A percentile compares a stretch with the other conserved stretches of the same genome.
Conservation (phyloP, 2,888 invertebrate species). For the Melanargia galathea region DNA sequence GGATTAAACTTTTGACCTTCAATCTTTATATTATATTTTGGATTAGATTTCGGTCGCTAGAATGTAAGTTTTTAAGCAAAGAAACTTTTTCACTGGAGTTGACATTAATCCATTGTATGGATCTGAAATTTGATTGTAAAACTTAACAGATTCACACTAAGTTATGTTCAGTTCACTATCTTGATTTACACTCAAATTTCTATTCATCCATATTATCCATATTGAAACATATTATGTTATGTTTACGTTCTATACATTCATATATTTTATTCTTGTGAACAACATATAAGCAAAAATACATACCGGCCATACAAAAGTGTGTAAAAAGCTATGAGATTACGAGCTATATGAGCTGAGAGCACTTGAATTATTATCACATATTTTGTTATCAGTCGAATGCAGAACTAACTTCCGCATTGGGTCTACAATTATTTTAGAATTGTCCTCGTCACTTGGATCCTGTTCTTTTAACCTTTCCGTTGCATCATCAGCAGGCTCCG, state of each 20-base stretch:
- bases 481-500: constrained; percentile 40
- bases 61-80: neutral
- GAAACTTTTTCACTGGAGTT: neutral
- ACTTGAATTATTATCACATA: constrained; percentile 80
- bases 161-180: neutral
- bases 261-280: constrained; percentile 32
- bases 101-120: neutral
- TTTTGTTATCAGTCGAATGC: constrained; percentile 80
- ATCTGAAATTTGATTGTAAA: neutral
- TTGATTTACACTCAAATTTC: constrained; percentile 1
- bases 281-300: constrained; percentile 58
- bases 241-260: constrained; percentile 35
- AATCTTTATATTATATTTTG: no score
- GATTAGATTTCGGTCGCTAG: no score
- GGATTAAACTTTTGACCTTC: no score
- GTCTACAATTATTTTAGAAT: constrained; percentile 77
- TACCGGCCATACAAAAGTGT: constrained; percentile 60
- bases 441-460: constrained; percentile 55
- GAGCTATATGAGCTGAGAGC: constrained; percentile 77
- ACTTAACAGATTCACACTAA: neutral
- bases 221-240: no score
- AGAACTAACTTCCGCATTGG: constrained; percentile 79
- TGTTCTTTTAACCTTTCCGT: constrained; percentile 36
- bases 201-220: constrained; percentile 35
- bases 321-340: constrained; percentile 67